Evolutionary conservation across 2,888 invertebrate species (phyloP), one percentile per base, ranked within the genome.

Genomic region (Drosophila bunnanda): DNA sequence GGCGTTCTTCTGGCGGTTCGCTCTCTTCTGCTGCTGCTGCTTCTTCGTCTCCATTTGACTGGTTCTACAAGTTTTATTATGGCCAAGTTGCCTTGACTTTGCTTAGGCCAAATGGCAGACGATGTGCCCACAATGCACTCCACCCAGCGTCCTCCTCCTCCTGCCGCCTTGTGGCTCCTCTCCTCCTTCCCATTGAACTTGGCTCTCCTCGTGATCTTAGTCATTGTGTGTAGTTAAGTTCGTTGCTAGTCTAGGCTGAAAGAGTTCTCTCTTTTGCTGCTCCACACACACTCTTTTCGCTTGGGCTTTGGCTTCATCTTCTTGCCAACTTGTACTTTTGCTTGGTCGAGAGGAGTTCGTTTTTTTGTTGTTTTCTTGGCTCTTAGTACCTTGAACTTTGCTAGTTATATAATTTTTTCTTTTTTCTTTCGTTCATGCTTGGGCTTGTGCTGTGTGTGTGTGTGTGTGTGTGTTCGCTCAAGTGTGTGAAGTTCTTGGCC

Each of bases 401-500:
- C 65, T 57, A 84, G 88, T 87, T 87, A 85, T 87, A 82, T 83
- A 84, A 84, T 87, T 83, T 17, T 43, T 68, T 17, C n/a, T 43
- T 68, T 48, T 59, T 56, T 38, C 34, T 44, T 62, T 71, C 48
- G 61, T 78, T 74, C 78, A 73, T 75, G 78, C 43, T 44, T 48
- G 34, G 36, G 15, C 20, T 57, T 1, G 36, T 8, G 4, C 25
- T 25, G 25, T 25, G 25, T n/a, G n/a, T 55, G 62, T 64, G 54
- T 73, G 53, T 64, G 57, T 56, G 61, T 65, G 55, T 76, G 79
- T 80, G 79, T 43, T 68, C 85, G 82, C 76, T 85, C 73, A 81
- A 82, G 77, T 85, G 88, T 88, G 77, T 78, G 82, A 87, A 83
- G 86, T 84, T 83, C 82, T 83, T 84, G 82, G 85, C 73, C 72